Conservation (phyloP, 2,888 invertebrate genomes). For the Bruchidius siliquastri region DNA sequence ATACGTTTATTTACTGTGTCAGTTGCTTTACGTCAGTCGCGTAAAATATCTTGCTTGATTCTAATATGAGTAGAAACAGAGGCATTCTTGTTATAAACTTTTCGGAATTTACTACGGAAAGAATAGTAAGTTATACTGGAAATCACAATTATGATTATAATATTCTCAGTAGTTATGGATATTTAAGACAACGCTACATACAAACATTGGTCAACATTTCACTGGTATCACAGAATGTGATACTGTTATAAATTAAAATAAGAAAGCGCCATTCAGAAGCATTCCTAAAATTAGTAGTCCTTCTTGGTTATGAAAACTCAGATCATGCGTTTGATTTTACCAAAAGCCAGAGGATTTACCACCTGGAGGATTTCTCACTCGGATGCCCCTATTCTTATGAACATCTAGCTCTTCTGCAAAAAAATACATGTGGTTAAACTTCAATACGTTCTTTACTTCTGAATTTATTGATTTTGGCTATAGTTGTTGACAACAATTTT, state of each 20-base stretch:
- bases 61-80: no score
- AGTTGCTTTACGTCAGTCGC: no score
- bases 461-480: no score
- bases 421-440: conserved; percentile 6
- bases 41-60: no score
- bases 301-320: background rate
- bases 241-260: background rate
- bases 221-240: background rate
- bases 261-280: background rate
- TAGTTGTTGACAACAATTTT: no score
- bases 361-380: conserved; percentile 85
- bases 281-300: background rate
- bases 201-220: background rate
- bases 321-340: conserved; percentile 51
- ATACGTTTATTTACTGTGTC: no score
- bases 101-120: no score
- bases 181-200: background rate
- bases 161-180: background rate
- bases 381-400: conserved; percentile 73
- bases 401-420: conserved; percentile 72
- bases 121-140: no score
- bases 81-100: no score
- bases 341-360: conserved; percentile 83
- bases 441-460: no score
- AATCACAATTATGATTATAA: no score